Percentiles rank a stretch among this genome's conserved stretches.
Conservation (phyloP, 30 jellyfish, hydroid and myxozoan genomes). For the Pelagia noctiluca region DNA sequence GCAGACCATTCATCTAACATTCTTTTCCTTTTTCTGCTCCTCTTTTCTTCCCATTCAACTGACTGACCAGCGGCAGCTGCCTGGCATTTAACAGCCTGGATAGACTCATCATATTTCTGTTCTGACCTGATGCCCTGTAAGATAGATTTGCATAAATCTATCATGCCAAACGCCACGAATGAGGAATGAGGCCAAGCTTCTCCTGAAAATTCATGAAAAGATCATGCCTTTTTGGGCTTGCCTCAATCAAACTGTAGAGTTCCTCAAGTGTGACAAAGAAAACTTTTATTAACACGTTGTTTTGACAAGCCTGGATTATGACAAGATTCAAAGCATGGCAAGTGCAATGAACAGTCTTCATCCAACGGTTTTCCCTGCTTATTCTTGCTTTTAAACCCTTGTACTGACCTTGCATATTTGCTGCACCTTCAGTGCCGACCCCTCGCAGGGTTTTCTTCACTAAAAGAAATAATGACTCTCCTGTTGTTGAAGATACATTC, state of each 20-base stretch:
- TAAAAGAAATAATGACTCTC: no score
- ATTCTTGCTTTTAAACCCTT: no score
- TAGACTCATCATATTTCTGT: no score
- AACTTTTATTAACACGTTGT: background rate
- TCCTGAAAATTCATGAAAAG: background rate
- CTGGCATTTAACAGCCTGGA: no score
- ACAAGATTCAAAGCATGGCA: slow-evolving; percentile 19
- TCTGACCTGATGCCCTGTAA: no score
- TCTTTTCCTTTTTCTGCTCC: background rate
- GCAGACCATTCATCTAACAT: slow-evolving; percentile 12
- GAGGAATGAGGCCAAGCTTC: background rate
- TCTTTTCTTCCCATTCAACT: background rate
- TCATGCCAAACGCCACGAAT: slow-evolving; percentile 2
- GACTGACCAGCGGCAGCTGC: no score
- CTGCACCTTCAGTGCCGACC: no score
- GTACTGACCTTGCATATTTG: no score
- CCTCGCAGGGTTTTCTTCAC: no score
- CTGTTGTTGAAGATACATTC: no score
- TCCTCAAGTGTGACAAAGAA: slow-evolving; percentile 17
- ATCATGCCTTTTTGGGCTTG: slow-evolving; percentile 23
- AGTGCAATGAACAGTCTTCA: slow-evolving; percentile 22
- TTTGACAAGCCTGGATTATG: slow-evolving; percentile 6
- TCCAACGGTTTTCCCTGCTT: no score
- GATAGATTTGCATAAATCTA: background rate
- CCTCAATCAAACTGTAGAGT: slow-evolving; percentile 24